A percentile compares a stretch with the other conserved stretches of the same genome.
These are phyloP conservation scores for Glossosoma conforme DNA, from an alignment of 1,140 invertebrate species.

Conservation along the genomic window DNA sequence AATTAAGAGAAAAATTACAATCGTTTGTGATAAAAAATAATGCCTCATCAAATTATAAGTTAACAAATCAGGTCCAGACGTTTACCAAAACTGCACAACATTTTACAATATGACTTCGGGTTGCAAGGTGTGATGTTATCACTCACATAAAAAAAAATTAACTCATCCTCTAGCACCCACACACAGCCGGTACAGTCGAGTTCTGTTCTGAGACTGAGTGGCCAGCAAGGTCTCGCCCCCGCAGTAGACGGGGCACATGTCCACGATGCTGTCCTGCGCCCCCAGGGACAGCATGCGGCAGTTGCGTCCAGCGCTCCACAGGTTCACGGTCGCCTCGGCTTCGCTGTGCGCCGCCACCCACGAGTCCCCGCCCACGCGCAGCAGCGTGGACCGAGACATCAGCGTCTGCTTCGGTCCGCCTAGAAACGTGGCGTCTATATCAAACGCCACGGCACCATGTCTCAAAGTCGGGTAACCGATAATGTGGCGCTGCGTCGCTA, in stretches of 20 bases:
- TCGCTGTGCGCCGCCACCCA: constrained; percentile 66
- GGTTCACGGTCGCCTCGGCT: constrained; percentile 52
- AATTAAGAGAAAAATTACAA: no score
- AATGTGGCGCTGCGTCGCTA: constrained; percentile 56
- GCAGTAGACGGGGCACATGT: constrained; percentile 56
- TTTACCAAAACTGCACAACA: no score
- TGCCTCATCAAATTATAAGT: no score
- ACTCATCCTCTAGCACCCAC: no score
- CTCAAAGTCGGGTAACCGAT: constrained; percentile 52
- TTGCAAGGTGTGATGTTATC: no score
- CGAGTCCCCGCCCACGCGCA: constrained; percentile 50
- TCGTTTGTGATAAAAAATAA: no score
- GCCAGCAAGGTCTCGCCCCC: constrained; percentile 53
- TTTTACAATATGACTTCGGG: no score
- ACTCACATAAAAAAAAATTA: no score
- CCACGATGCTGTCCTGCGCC: constrained; percentile 58
- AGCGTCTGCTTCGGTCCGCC: constrained; percentile 64
- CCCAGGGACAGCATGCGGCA: constrained; percentile 53
- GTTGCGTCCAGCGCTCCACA: constrained; percentile 63
- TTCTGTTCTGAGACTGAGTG: constrained; percentile 59
- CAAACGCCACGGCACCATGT: constrained; percentile 48
- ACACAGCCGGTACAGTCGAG: constrained; percentile 63
- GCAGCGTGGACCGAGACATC: constrained; percentile 57
- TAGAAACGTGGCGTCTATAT: constrained; percentile 56
- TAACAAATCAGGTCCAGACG: no score